phyloP scores from a whole-genome alignment of 2,797 vertebrate species.

The Falco naumanni region DNA sequence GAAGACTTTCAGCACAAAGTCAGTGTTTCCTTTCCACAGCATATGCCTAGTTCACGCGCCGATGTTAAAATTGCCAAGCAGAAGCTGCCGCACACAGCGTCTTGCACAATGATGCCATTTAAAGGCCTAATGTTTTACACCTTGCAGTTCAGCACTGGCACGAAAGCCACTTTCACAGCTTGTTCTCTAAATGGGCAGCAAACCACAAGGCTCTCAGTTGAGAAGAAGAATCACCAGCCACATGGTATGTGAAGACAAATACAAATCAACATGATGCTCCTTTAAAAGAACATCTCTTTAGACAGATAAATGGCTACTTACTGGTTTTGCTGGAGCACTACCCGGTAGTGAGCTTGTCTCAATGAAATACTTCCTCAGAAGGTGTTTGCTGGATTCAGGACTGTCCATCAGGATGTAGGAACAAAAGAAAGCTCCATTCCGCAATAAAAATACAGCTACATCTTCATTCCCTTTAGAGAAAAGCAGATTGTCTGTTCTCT shows the following conservation, averaged over 20 bases:
- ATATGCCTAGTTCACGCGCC: accelerated
- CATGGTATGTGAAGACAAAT: not conserved
- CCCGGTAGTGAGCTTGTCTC: slow-evolving; percentile 63
- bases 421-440: slow-evolving; percentile 91
- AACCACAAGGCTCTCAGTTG: not conserved
- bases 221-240: not conserved
- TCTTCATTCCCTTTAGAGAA: slow-evolving; percentile 86
- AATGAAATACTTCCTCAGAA: slow-evolving; percentile 85
- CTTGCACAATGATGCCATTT: not conserved
- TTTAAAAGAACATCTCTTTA: not conserved
- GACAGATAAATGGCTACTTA: slow-evolving; percentile 62
- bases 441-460: slow-evolving; percentile 87
- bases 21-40: not conserved
- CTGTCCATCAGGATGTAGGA: slow-evolving; percentile 95
- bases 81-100: not conserved
- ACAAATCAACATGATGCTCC: not conserved
- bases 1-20: not conserved
- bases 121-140: not conserved
- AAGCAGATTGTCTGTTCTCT: not conserved
- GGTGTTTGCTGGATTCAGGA: slow-evolving; percentile 83
- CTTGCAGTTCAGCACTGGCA: not conserved
- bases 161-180: not conserved
- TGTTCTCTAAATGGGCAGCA: not conserved
- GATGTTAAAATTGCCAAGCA: not conserved
- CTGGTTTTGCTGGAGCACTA: slow-evolving; percentile 62